These are phyloP conservation scores for Incurvaria masculella DNA, from an alignment of 2,888 invertebrate species.

Conservation along the genomic window DNA sequence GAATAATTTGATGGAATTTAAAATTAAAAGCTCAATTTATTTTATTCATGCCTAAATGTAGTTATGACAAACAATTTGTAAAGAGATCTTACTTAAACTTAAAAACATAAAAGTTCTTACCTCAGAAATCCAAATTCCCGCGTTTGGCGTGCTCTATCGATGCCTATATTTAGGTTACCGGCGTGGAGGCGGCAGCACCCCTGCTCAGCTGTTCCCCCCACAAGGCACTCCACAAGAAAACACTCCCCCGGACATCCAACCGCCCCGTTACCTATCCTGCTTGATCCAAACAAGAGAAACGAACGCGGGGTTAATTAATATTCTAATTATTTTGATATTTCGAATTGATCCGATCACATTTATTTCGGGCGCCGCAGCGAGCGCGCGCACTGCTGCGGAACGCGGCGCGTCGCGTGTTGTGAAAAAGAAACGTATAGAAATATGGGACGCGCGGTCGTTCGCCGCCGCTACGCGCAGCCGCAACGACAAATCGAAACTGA, in stretches of 20 bases:
- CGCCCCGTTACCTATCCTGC: neutral
- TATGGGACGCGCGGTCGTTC: conserved; percentile 3
- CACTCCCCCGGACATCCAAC: neutral
- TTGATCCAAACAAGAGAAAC: neutral
- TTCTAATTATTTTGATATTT: neutral
- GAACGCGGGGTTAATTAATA: neutral
- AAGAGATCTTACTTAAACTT: too few species aligned
- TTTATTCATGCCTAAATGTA: too few species aligned
- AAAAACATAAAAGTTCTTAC: too few species aligned
- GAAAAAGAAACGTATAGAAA: conserved; percentile 1
- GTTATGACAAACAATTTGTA: too few species aligned
- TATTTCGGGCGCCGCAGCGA: neutral
- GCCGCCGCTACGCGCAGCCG: conserved; percentile 10
- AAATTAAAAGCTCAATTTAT: too few species aligned
- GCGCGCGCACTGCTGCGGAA: conserved; percentile 6
- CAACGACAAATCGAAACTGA: conserved; percentile 13
- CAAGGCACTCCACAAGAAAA: too few species aligned
- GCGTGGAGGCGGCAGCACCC: too few species aligned
- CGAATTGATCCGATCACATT: too few species aligned
- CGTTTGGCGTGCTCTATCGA: neutral
- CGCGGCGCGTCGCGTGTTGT: neutral
- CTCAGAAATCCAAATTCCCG: neutral
- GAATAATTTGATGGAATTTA: too few species aligned
- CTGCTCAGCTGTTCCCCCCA: neutral
- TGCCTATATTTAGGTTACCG: neutral